Conservation (phyloP, 2,888 invertebrate species). For the Andrena trimmerana region DNA sequence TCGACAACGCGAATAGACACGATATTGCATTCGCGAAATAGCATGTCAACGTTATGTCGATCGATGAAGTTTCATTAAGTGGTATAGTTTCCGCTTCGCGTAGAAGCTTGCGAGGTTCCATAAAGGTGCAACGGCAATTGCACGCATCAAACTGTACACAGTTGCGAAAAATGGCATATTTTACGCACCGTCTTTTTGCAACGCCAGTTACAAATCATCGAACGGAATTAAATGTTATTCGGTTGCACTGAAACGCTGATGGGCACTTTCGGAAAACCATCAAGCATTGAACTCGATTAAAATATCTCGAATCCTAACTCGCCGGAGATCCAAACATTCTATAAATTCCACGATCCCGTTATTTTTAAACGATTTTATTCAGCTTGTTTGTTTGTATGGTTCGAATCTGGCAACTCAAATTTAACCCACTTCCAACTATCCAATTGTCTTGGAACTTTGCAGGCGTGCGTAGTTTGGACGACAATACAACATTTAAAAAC, state of each 20-base stretch:
- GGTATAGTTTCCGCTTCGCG: slow-evolving; percentile 55
- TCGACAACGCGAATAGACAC: slow-evolving; percentile 37
- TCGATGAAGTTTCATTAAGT: slow-evolving; percentile 72
- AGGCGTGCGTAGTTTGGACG: too few species aligned
- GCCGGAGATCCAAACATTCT: not conserved
- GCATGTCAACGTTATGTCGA: slow-evolving; percentile 62
- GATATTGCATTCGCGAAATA: slow-evolving; percentile 66
- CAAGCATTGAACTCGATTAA: slow-evolving; percentile 27
- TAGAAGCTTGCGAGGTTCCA: slow-evolving; percentile 28
- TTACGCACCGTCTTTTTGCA: not conserved
- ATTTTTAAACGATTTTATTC: not conserved
- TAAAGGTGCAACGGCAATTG: slow-evolving; percentile 45
- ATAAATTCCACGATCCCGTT: not conserved
- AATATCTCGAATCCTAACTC: slow-evolving; percentile 4
- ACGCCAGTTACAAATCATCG: slow-evolving; percentile 10
- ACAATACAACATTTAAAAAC: too few species aligned
- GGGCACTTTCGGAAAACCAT: not conserved
- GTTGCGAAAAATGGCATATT: slow-evolving; percentile 23
- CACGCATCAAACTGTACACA: not conserved
- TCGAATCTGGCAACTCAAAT: too few species aligned
- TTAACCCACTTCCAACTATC: too few species aligned
- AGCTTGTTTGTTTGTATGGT: too few species aligned
- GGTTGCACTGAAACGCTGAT: not conserved
- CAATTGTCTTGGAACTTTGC: too few species aligned
- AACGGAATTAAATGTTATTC: slow-evolving; percentile 40